Conservation (phyloP, 35 echinoderm and acorn worm species). For the Eucidaris tribuloides region DNA sequence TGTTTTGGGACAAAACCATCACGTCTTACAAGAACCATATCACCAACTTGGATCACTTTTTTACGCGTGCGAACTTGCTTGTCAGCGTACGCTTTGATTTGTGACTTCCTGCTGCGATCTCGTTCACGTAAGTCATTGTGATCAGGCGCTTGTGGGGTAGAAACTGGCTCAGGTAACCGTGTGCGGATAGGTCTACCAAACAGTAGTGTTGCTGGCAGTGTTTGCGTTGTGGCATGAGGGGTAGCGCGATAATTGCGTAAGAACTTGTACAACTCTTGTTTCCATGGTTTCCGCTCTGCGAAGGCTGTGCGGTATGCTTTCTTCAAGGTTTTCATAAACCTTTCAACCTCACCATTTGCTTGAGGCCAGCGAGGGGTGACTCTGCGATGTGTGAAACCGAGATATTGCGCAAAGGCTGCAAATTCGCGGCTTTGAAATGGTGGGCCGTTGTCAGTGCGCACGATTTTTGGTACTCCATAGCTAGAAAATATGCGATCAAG, state of each 20-base stretch:
- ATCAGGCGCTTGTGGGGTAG: neutral
- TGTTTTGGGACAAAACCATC: neutral
- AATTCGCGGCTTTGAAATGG: constrained; percentile 73
- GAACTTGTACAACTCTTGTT: constrained; percentile 48
- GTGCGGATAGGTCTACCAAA: constrained; percentile 34
- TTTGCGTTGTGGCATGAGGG: constrained; percentile 59
- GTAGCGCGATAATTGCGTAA: constrained; percentile 67
- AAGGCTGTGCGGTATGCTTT: constrained; percentile 41
- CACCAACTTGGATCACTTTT: neutral
- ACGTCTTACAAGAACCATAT: constrained; percentile 6
- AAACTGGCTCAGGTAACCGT: constrained; percentile 26
- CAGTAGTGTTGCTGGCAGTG: constrained; percentile 48
- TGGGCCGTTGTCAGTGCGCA: constrained; percentile 65
- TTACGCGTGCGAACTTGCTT: neutral
- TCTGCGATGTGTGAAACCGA: constrained; percentile 70
- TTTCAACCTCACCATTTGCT: constrained; percentile 74
- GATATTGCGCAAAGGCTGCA: constrained; percentile 46
- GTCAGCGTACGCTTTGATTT: neutral
- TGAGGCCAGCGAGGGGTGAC: constrained; percentile 67
- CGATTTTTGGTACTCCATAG: constrained; percentile 39
- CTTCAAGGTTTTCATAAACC: constrained; percentile 76
- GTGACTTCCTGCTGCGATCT: neutral
- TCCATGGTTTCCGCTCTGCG: neutral
- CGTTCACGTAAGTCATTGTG: neutral
- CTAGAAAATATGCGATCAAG: constrained; percentile 67